phyloP scores from a whole-genome alignment of 1,140 invertebrate species.

The Popillia japonica region DNA sequence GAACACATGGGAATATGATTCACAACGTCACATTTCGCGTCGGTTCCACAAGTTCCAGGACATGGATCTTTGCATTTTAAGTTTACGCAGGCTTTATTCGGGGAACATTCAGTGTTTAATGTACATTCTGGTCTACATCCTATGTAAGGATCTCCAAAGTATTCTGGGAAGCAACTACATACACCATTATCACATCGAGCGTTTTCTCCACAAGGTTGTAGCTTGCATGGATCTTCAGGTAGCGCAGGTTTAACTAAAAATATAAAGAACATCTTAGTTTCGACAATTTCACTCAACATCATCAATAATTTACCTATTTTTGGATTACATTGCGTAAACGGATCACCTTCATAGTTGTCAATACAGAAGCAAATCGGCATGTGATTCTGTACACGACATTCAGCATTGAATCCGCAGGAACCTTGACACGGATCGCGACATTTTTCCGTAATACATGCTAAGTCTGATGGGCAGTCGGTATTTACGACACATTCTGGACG shows the following conservation, averaged over 20 bases:
- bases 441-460: constrained; percentile 79
- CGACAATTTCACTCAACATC: neutral
- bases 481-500: constrained; percentile 81
- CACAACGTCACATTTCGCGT: constrained; percentile 78
- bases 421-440: constrained; percentile 81
- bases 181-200: constrained; percentile 69
- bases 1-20: constrained; percentile 78
- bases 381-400: constrained; percentile 80
- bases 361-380: constrained; percentile 78
- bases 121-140: constrained; percentile 85
- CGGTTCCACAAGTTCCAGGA: constrained; percentile 76
- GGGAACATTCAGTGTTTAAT: constrained; percentile 81
- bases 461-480: constrained; percentile 80
- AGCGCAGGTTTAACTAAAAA: constrained; percentile 43
- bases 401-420: constrained; percentile 78
- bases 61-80: constrained; percentile 81
- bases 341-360: constrained; percentile 73
- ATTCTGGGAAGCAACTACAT: constrained; percentile 71
- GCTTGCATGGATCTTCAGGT: constrained; percentile 65
- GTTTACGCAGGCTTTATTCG: constrained; percentile 76
- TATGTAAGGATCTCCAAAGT: constrained; percentile 69
- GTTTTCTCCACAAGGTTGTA: constrained; percentile 71
- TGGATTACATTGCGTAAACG: constrained; percentile 68
- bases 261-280: constrained; percentile 8
- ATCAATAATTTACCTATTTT: constrained; percentile 44